Conservation (phyloP, 2,797 vertebrate species). For the Euphonia xanthogaster region DNA sequence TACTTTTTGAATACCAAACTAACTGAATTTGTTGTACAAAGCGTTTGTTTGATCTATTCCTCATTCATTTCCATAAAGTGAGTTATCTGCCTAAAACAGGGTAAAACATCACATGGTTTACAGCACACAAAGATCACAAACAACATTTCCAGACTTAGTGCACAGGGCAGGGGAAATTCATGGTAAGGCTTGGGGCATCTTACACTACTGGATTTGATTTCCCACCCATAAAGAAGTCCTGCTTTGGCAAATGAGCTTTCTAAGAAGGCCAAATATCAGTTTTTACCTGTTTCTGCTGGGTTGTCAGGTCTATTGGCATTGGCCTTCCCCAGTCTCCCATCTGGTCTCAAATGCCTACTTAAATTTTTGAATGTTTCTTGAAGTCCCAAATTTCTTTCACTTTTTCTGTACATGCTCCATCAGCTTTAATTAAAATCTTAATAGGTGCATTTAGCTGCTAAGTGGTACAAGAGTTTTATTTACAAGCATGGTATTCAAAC, state of each 20-base stretch:
- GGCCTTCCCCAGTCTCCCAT: not conserved
- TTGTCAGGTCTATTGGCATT: not conserved
- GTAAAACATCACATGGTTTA: not conserved
- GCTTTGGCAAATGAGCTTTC: not conserved
- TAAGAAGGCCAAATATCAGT: not conserved
- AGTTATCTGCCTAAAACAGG: not conserved
- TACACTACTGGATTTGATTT: not conserved
- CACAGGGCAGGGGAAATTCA: not conserved
- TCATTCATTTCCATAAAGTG: not conserved
- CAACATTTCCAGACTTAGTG: not conserved
- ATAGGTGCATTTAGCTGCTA: not conserved
- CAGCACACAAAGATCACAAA: not conserved
- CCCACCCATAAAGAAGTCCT: not conserved
- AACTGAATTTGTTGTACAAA: not conserved
- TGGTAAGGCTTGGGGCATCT: not conserved
- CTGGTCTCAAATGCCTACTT: not conserved
- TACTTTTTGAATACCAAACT: not conserved
- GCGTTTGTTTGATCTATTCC: not conserved
- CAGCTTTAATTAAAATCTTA: conserved; percentile 8
- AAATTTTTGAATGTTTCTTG: not conserved
- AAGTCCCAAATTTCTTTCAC: not conserved
- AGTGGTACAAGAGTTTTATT: not conserved
- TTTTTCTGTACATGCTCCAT: not conserved
- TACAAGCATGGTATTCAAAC: not conserved
- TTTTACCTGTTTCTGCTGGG: not conserved